phyloP scores from a whole-genome alignment of 2,888 invertebrate genomes.

The Seladonia tumulorum region DNA sequence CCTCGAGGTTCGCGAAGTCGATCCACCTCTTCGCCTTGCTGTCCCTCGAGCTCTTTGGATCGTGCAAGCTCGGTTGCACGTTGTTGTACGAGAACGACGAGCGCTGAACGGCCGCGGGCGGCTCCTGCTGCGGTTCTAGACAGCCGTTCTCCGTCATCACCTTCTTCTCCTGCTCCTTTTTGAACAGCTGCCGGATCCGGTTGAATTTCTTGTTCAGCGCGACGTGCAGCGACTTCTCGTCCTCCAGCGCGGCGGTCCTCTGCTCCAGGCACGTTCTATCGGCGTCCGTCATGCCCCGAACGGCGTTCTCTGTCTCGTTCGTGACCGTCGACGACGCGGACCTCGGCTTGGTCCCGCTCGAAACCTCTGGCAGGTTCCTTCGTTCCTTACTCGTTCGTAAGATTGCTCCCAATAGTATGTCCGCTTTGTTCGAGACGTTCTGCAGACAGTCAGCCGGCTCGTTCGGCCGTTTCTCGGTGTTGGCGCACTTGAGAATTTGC shows the following conservation, averaged over 20 bases:
- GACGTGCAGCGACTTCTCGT: constrained; percentile 76
- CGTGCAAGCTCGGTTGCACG: constrained; percentile 58
- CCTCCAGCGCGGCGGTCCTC: constrained; percentile 63
- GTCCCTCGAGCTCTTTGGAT: constrained; percentile 55
- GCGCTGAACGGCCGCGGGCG: constrained; percentile 46
- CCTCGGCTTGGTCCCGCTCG: constrained; percentile 72
- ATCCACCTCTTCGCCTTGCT: constrained; percentile 73
- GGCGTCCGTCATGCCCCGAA: constrained; percentile 17
- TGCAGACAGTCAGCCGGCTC: constrained; percentile 55
- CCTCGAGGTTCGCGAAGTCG: constrained; percentile 70
- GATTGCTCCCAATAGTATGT: constrained; percentile 86
- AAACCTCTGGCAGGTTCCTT: constrained; percentile 73
- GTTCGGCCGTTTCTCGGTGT: constrained; percentile 46
- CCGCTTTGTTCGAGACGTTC: constrained; percentile 84
- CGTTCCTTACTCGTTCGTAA: constrained; percentile 85
- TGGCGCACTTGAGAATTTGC: constrained; percentile 44
- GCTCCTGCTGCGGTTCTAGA: constrained; percentile 16
- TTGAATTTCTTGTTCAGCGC: constrained; percentile 78
- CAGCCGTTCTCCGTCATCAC: constrained; percentile 49
- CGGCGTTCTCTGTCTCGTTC: constrained; percentile 48
- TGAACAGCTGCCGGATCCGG: constrained; percentile 79
- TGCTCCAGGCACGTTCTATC: constrained; percentile 45
- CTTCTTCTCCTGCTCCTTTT: constrained; percentile 75
- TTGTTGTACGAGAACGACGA: constrained; percentile 54
- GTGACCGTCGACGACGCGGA: constrained; percentile 38